phyloP scores from a whole-genome alignment of 23 tunicate species.

The Clavelina lepadiformis region DNA sequence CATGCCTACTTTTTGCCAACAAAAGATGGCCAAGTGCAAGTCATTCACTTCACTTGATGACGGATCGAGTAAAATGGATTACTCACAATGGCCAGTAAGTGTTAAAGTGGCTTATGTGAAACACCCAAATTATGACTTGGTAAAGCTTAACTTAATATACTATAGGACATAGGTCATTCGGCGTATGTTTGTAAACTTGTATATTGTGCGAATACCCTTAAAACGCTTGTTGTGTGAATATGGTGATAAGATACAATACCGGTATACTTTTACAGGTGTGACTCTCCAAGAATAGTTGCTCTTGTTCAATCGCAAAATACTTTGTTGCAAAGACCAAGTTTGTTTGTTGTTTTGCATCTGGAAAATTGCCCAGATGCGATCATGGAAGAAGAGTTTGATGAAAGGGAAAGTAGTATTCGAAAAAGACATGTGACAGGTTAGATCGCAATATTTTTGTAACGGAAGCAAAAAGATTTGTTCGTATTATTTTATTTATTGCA shows the following conservation, averaged over 20 bases:
- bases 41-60: constrained; percentile 44
- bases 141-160: too few relatives aligned
- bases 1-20: neutral
- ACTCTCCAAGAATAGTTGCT: constrained; percentile 21
- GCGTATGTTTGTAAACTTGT: too few relatives aligned
- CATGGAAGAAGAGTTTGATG: neutral
- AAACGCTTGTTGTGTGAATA: too few relatives aligned
- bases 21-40: constrained; percentile 11
- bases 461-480: too few relatives aligned
- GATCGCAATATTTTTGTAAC: too few relatives aligned
- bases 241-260: neutral
- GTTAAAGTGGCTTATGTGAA: too few relatives aligned
- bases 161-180: too few relatives aligned
- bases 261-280: constrained; percentile 1
- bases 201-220: too few relatives aligned
- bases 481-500: too few relatives aligned
- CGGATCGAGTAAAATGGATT: constrained; percentile 65
- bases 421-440: too few relatives aligned
- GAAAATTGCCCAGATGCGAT: constrained; percentile 6
- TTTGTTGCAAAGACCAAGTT: neutral
- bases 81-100: constrained; percentile 37
- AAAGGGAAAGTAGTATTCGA: constrained; percentile 8
- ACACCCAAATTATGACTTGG: too few relatives aligned
- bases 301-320: neutral
- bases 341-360: constrained; percentile 22